Evolutionary conservation across 2,797 vertebrate genomes (phyloP).

Genomic region (Tapirus indicus): DNA sequence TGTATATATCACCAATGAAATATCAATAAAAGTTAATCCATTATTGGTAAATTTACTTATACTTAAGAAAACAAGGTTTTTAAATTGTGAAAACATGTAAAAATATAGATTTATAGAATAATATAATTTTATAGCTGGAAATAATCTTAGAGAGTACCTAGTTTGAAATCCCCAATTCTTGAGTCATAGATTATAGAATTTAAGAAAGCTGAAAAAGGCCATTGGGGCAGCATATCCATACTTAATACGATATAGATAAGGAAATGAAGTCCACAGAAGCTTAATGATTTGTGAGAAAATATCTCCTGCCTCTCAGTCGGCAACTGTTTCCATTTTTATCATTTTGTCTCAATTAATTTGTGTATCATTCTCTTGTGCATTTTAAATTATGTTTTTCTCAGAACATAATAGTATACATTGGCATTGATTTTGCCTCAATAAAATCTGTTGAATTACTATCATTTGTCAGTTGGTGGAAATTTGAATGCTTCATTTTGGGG

Average conservation of each 20-base stretch:
- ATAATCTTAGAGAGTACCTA: background rate
- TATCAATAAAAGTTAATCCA: background rate
- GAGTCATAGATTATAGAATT: background rate
- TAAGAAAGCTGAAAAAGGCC: background rate
- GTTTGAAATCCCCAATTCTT: background rate
- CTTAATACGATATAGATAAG: background rate
- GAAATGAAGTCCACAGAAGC: background rate
- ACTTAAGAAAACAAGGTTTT: background rate
- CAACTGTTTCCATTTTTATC: background rate
- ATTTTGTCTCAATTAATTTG: background rate
- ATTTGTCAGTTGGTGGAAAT: background rate
- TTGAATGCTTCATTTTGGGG: background rate
- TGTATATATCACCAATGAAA: background rate
- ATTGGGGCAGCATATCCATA: background rate
- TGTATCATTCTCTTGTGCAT: background rate
- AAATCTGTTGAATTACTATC: background rate
- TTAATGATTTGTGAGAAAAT: background rate
- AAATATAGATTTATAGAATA: background rate
- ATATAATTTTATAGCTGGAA: background rate
- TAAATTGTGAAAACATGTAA: background rate
- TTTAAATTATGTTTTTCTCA: constrained; percentile 10
- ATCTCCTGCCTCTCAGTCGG: background rate
- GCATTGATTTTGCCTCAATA: constrained; percentile 1
- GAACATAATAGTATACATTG: background rate
- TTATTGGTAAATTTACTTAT: background rate